Evolutionary conservation across 2,888 invertebrate genomes (phyloP).

Genomic region (Hylaea fasciaria): DNA sequence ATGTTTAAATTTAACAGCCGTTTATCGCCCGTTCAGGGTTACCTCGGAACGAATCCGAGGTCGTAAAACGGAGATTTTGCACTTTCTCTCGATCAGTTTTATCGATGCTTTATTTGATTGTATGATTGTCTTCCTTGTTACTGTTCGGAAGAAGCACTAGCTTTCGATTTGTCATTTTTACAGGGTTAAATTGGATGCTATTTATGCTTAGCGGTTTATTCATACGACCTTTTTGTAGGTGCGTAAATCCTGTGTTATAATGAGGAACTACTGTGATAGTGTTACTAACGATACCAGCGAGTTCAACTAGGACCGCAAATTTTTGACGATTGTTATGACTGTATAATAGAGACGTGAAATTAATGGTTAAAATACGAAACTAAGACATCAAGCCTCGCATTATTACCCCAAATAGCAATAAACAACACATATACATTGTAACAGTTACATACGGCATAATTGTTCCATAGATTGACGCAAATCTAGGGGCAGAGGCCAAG

Average conservation of each 20-base stretch:
- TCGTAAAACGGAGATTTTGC: conserved; percentile 32
- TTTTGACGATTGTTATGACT: too few species aligned
- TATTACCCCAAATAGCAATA: conserved; percentile 48
- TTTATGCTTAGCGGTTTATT: too few species aligned
- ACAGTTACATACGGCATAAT: conserved; percentile 70
- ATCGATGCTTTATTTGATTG: conserved; percentile 35
- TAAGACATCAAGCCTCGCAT: neutral
- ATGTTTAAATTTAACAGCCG: conserved; percentile 27
- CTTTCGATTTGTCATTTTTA: neutral
- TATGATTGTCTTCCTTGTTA: conserved; percentile 30
- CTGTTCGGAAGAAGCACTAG: neutral
- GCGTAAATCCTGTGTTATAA: too few species aligned
- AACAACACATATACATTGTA: conserved; percentile 58
- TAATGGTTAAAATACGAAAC: too few species aligned
- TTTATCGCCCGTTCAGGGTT: conserved; percentile 31
- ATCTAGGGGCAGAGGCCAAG: conserved; percentile 71
- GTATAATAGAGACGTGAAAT: too few species aligned
- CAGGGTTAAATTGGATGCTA: neutral
- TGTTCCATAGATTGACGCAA: conserved; percentile 77
- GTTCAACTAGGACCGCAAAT: neutral
- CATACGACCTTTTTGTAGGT: too few species aligned
- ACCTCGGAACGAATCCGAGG: conserved; percentile 25
- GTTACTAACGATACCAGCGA: neutral
- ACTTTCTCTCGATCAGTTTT: conserved; percentile 35
- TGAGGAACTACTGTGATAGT: too few species aligned